phyloP scores from a whole-genome alignment of 2,888 invertebrate species.

The Dysmachus trigonus region DNA sequence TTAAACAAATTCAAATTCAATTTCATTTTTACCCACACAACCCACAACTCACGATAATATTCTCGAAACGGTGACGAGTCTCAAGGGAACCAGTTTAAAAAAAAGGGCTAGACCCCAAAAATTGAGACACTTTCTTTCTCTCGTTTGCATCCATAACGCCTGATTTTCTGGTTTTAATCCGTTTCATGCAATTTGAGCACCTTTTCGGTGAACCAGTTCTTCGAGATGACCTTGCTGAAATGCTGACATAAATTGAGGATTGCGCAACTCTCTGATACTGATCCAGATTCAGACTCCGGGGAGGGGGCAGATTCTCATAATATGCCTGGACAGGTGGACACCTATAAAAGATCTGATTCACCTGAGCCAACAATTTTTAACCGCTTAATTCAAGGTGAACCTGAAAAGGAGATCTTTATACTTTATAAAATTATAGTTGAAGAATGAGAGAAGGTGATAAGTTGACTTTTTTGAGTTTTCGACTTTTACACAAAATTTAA shows the following conservation, averaged over 20 bases:
- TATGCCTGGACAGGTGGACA: not conserved
- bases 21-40: not conserved
- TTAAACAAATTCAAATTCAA: not conserved
- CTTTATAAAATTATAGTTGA: not conserved
- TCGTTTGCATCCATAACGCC: not conserved
- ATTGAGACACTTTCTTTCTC: not conserved
- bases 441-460: no score
- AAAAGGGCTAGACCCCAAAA: constrained; percentile 5
- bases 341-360: not conserved
- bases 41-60: not conserved
- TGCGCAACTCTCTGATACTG: not conserved
- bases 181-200: not conserved
- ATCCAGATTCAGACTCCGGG: not conserved
- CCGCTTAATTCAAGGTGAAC: not conserved
- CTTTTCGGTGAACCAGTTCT: not conserved
- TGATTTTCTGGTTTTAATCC: not conserved
- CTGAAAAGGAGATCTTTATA: not conserved
- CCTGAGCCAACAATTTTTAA: not conserved
- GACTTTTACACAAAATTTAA: no score
- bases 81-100: not conserved
- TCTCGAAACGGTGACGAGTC: not conserved
- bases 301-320: not conserved
- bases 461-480: no score
- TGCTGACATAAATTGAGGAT: no score
- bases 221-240: not conserved